phyloP scores from a whole-genome alignment of 2,797 vertebrate genomes.

The Hemibagrus guttatus region DNA sequence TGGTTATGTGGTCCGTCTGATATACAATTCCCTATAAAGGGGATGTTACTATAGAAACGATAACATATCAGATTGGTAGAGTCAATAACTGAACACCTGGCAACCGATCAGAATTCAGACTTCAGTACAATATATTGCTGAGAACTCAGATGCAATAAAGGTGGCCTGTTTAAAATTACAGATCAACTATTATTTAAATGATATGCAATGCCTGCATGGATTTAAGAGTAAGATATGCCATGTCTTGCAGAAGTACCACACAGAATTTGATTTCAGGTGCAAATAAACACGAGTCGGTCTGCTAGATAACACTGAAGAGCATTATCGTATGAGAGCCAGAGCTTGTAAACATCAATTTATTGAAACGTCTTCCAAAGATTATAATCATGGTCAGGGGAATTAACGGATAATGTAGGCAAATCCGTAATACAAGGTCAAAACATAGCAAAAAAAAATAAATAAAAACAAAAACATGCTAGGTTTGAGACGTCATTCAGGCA shows the following conservation, averaged over 20 bases:
- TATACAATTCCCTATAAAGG: not conserved
- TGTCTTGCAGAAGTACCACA: not conserved
- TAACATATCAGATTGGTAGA: not conserved
- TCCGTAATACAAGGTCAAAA: not conserved
- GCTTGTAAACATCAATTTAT: not conserved
- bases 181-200: not conserved
- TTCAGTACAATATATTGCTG: not conserved
- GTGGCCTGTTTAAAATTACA: not conserved
- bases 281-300: not conserved
- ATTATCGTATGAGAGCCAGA: not conserved
- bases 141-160: not conserved
- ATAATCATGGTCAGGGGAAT: not conserved
- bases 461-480: not conserved
- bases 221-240: not conserved
- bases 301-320: not conserved
- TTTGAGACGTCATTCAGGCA: not conserved
- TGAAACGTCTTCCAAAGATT: not conserved
- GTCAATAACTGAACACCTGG: not conserved
- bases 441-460: not conserved
- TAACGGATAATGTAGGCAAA: not conserved
- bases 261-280: not conserved
- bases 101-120: not conserved
- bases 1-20: not conserved
- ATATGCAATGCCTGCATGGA: no score
- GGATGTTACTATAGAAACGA: not conserved